Base-by-base conservation (phyloP, 1,140 invertebrate species). In the Drosophila mayri region DNA sequence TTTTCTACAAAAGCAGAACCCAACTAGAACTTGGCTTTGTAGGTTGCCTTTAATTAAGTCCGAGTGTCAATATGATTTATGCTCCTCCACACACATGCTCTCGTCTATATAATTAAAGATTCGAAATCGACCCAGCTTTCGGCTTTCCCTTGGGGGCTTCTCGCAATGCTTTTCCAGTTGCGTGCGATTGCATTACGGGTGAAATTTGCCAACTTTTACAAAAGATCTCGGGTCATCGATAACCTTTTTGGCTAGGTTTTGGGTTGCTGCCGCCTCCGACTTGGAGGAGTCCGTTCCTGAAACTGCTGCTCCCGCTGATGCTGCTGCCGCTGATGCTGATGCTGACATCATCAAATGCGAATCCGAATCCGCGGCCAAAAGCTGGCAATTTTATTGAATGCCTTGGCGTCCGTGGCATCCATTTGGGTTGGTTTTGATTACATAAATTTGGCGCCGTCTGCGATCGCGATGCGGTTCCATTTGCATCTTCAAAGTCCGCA, bases 121-220 rank as follows among this genome's bases (percentile, higher is more conserved):
- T 37, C 37, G 63, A 76, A 74, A 77, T 57, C 47, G 66, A 67
- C 38, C 14, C 20, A 67, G 50, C 60, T 10, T 37, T 49, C 35
- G 50, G 79, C 82, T 86, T 86, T 87, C 82, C 82, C 82, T 86
- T 71, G 60, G 78, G 74, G 73, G 52, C 49, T 28, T 57, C 32
- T 46, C 32, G 50, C 49, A 63, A 32, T 54, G 49, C 18, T 22
- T 47, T 37, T 20, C 30, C 84, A 88, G 52, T 87, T 87, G 83
- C 83, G 83, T 87, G 83, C 80, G 83, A 87, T 87, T 88, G 85
- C 84, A 88, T 87, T 87, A 87, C 84, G 80, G 66, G 84, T 88
- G 84, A 87, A 87, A 87, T 86, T 86, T 77, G 68, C 60, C 73
- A 76, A 70, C 66, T 83, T 88, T 80, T 82, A 76, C 76, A 70